Conservation (phyloP, 2,113 vertebrate species). For the Lophochroa leadbeateri region DNA sequence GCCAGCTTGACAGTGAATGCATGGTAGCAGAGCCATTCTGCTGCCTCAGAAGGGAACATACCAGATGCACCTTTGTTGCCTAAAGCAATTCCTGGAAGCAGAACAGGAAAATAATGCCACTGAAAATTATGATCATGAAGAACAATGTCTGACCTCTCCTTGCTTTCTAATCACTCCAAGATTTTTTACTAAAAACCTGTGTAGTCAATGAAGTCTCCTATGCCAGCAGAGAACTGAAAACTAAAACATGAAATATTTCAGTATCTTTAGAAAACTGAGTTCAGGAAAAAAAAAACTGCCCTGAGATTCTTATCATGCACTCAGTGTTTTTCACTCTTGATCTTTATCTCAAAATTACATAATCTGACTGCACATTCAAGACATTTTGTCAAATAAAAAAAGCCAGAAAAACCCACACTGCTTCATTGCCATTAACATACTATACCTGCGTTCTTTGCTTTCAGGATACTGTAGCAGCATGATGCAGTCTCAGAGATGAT, state of each 20-base stretch:
- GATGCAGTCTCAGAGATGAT: constrained; percentile 81
- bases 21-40: constrained; percentile 74
- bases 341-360: not conserved
- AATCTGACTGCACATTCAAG: not conserved
- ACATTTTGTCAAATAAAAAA: not conserved
- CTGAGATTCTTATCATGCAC: not conserved
- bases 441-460: constrained; percentile 81
- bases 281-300: not conserved
- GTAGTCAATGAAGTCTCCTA: not conserved
- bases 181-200: not conserved
- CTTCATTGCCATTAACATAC: not conserved
- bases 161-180: not conserved
- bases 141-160: not conserved
- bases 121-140: not conserved
- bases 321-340: not conserved
- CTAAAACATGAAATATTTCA: not conserved
- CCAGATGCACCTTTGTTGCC: not conserved
- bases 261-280: not conserved
- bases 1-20: constrained; percentile 75
- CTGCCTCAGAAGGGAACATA: constrained; percentile 60
- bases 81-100: constrained; percentile 31
- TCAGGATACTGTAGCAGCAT: constrained; percentile 72
- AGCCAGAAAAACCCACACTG: not conserved
- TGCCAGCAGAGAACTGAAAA: not conserved
- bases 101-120: not conserved